Evolutionary conservation across 2,888 invertebrate genomes (phyloP).

Genomic region (Dasysyrphus albostriatus): DNA sequence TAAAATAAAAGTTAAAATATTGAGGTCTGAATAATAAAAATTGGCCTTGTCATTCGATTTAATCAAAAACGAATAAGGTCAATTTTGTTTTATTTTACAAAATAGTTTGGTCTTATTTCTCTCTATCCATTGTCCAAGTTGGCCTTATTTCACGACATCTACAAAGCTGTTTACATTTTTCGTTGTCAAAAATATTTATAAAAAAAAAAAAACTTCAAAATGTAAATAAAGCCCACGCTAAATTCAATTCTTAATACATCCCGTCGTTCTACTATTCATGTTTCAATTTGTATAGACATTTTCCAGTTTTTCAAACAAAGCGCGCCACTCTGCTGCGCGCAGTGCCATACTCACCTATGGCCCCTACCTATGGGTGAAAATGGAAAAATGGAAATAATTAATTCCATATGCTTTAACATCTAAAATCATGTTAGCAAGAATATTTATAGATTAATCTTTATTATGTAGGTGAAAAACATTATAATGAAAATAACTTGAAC

Average conservation of each 20-base stretch:
- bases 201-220: too few species aligned
- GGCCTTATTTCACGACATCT: too few species aligned
- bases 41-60: too few species aligned
- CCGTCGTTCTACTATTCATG: background rate
- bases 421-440: slow-evolving; percentile 8
- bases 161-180: too few species aligned
- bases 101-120: too few species aligned
- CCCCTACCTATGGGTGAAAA: slow-evolving; percentile 19
- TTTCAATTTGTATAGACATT: background rate
- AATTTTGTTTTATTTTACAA: too few species aligned
- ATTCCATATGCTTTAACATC: slow-evolving; percentile 25
- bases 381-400: background rate
- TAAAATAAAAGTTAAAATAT: too few species aligned
- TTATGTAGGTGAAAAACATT: slow-evolving; percentile 1
- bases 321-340: background rate
- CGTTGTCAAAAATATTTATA: too few species aligned
- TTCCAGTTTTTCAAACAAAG: background rate
- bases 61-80: too few species aligned
- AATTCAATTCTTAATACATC: background rate
- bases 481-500: slow-evolving; percentile 26
- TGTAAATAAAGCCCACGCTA: too few species aligned
- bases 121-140: too few species aligned
- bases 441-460: slow-evolving; percentile 45
- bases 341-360: slow-evolving; percentile 9
- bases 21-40: too few species aligned